phyloP scores from a whole-genome alignment of 2,113 vertebrate genomes.

The Ageneiosus marmoratus region DNA sequence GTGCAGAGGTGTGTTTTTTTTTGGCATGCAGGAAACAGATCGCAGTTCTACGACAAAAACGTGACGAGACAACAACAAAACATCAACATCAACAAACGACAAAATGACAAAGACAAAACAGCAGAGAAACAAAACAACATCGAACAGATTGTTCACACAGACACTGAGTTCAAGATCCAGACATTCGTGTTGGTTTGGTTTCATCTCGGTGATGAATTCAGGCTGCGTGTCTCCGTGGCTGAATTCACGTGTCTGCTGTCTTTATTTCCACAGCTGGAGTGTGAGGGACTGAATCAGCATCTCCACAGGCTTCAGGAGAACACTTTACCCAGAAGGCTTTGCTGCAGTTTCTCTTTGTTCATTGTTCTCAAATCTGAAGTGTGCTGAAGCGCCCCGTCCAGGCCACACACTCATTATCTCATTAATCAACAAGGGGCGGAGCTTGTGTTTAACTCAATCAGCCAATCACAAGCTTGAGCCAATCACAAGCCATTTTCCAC shows the following conservation, averaged over 20 bases:
- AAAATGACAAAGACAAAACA: background rate
- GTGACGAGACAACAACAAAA: slow-evolving; percentile 1
- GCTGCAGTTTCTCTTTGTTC: background rate
- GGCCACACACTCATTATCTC: no score
- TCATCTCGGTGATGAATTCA: background rate
- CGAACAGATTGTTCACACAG: background rate
- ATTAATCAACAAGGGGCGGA: background rate
- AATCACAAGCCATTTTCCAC: background rate
- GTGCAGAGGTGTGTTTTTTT: slow-evolving; percentile 65
- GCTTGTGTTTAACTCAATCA: background rate
- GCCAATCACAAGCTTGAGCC: background rate
- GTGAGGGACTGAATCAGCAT: background rate
- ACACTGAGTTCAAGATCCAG: slow-evolving; percentile 23
- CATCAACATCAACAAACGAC: background rate
- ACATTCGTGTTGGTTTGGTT: background rate
- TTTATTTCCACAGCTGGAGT: background rate
- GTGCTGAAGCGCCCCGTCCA: no score
- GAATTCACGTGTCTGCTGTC: background rate
- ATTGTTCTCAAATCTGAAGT: background rate
- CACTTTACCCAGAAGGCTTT: background rate
- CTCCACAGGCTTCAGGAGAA: background rate
- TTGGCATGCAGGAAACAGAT: slow-evolving; percentile 77
- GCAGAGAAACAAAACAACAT: background rate
- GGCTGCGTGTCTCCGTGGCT: background rate
- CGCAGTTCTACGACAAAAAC: slow-evolving; percentile 50